A percentile compares a stretch with the other conserved stretches of the same genome.
Evolutionary conservation across 1,140 invertebrate genomes (phyloP).

Genomic region (Aphis gossypii): DNA sequence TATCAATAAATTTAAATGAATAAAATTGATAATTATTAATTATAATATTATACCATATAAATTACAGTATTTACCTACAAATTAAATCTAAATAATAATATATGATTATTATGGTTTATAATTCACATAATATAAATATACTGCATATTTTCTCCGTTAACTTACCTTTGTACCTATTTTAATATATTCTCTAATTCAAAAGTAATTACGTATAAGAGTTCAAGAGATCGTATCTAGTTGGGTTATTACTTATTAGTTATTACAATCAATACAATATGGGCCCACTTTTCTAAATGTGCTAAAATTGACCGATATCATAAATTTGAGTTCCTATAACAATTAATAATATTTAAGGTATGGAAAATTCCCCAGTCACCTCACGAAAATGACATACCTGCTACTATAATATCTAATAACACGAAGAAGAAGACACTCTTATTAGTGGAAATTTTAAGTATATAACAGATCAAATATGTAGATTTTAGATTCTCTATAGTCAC

Average conservation of each 20-base stretch:
- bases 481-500: not conserved
- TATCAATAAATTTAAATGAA: too few relatives aligned
- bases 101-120: too few relatives aligned
- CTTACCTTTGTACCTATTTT: too few relatives aligned
- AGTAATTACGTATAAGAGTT: too few relatives aligned
- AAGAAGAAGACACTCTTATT: not conserved
- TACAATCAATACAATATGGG: not conserved
- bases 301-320: not conserved
- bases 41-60: too few relatives aligned
- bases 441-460: not conserved
- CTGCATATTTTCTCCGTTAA: not conserved
- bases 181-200: too few relatives aligned
- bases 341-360: not conserved
- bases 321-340: not conserved
- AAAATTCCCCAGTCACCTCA: not conserved
- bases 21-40: too few relatives aligned
- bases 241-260: too few relatives aligned
- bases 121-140: too few relatives aligned
- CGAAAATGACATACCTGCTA: not conserved
- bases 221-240: too few relatives aligned
- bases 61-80: too few relatives aligned
- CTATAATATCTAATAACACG: not conserved
- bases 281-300: not conserved
- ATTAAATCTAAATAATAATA: too few relatives aligned
- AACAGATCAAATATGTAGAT: not conserved